Base-by-base conservation (phyloP, 2,797 vertebrate genomes). In the Enteromius argenteus region DNA sequence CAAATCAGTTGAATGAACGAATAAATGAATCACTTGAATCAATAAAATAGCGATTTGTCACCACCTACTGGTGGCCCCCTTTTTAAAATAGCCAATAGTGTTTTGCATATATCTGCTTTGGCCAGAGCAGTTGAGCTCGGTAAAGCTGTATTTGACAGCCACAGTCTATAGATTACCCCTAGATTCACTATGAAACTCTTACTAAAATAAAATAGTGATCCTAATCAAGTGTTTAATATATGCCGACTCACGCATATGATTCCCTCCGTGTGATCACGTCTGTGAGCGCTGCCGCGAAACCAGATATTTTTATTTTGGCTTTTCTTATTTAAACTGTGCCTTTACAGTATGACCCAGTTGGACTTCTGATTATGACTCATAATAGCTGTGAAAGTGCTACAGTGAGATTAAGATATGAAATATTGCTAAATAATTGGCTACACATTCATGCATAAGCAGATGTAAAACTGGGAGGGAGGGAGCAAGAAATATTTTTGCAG, bases 401-500 rank as follows among this genome's bases (percentile, higher is more conserved):
- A 19, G 53, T 76, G 39, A 76, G n/a, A 78, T 64, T 62, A 30
- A 80, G 9, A 21, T 21, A 27, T 58, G 30, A 42, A 35, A 56
- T 6, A 58, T 13, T 39, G 7, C 51, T 32, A 56, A 56, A 46
- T 44, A 32, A 58, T 56, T 42, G 32, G 21, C 17, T 30, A 15
- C 9, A 17, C 15, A 64, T 58, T 80, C 78, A 53, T 23, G 39
- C 46, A 69, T 21, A 19, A 39, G n/a, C n/a, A 80, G 79, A 56
- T 42, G 10, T 81, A 6, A 7, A 81, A 71, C 60, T 21, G 6
- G 10, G 10, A 39, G 42, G 21, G 19, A 23, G 42, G 21, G 19
- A 23, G 13, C 5, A 46, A 46, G 9, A 39, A 39, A 39, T 39
- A 39, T 9, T 62, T 30, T 32, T 32, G 5, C 14, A 4, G 1